Evolutionary conservation across 2,797 vertebrate species (phyloP).

Genomic region (Schizothorax lantsangensis): DNA sequence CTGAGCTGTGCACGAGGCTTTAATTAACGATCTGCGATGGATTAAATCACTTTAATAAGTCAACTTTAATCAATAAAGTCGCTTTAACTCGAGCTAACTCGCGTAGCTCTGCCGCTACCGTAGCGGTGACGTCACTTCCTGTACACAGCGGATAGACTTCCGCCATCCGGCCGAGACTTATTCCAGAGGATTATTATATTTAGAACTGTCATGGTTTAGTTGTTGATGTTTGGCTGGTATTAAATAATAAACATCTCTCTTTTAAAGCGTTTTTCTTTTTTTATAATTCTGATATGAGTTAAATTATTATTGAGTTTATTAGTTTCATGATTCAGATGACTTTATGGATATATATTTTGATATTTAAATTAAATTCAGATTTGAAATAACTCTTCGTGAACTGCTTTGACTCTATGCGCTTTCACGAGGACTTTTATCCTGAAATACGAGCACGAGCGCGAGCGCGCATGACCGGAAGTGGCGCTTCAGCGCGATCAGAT

Average conservation of each 20-base stretch:
- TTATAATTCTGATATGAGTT: neutral
- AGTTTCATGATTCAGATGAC: neutral
- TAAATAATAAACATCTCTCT: neutral
- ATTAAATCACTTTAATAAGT: conserved; percentile 1
- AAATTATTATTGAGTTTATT: neutral
- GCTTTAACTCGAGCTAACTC: conserved; percentile 3
- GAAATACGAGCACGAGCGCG: neutral
- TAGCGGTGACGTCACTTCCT: conserved; percentile 22
- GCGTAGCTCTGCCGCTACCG: neutral
- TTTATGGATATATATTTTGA: neutral
- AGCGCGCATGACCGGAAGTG: neutral
- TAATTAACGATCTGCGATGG: neutral
- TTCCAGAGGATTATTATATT: neutral
- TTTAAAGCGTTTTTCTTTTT: neutral
- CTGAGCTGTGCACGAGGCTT: neutral
- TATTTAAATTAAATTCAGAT: too few species aligned
- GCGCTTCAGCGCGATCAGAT: neutral
- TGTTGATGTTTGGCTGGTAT: neutral
- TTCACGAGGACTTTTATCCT: neutral
- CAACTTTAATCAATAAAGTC: conserved; percentile 22
- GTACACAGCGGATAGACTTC: neutral
- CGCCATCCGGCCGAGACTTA: neutral
- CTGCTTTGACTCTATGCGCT: neutral
- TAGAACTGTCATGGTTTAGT: neutral
- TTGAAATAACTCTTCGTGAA: neutral